phyloP scores from a whole-genome alignment of 2,888 invertebrate species.

The Papilio gigon region DNA sequence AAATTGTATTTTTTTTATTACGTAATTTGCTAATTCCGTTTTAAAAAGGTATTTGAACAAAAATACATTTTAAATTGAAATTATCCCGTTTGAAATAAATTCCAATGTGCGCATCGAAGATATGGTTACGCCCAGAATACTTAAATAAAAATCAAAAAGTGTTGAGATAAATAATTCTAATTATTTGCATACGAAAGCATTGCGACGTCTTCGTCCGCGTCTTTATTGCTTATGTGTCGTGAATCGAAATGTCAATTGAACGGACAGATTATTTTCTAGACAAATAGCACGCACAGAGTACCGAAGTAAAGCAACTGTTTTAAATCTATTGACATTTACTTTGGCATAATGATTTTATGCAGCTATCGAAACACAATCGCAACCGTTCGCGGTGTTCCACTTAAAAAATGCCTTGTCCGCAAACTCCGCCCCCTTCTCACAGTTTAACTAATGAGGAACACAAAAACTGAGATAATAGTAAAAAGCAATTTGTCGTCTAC shows the following conservation, averaged over 20 bases:
- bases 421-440: too few relatives aligned
- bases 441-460: too few relatives aligned
- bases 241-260: conserved; percentile 20
- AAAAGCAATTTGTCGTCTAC: too few relatives aligned
- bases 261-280: conserved; percentile 13
- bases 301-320: conserved; percentile 1
- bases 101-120: background rate
- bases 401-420: too few relatives aligned
- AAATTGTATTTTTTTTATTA: too few relatives aligned
- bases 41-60: background rate
- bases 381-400: too few relatives aligned
- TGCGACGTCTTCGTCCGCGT: conserved; percentile 30
- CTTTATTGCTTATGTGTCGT: conserved; percentile 29
- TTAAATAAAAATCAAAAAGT: conserved; percentile 10
- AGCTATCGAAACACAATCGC: too few relatives aligned
- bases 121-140: conserved; percentile 17
- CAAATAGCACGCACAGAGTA: conserved; percentile 1
- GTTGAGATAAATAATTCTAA: conserved; percentile 30
- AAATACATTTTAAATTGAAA: background rate
- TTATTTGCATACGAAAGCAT: conserved; percentile 31
- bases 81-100: conserved; percentile 4
- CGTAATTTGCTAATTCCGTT: background rate
- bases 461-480: too few relatives aligned
- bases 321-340: background rate
- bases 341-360: background rate